Percentiles rank a stretch among this genome's conserved stretches.
phyloP scores from a whole-genome alignment of 2,113 vertebrate species.

The Archilochus colubris region DNA sequence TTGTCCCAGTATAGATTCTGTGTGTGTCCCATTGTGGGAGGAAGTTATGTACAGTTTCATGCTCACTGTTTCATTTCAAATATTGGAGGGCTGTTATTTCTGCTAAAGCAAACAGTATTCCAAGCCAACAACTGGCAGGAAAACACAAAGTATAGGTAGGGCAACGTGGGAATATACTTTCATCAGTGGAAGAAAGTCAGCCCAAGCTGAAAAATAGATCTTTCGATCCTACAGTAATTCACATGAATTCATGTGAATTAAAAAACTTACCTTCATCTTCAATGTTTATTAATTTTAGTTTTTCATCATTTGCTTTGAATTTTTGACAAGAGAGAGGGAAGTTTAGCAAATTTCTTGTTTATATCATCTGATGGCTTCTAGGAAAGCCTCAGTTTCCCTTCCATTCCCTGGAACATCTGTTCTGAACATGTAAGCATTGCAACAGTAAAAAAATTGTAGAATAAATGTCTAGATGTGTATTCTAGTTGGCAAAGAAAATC shows the following conservation, averaged over 20 bases:
- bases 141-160: neutral
- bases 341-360: neutral
- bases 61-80: neutral
- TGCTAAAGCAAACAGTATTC: neutral
- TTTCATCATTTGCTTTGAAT: neutral
- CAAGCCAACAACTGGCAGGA: neutral
- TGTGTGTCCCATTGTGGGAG: neutral
- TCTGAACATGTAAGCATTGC: neutral
- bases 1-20: neutral
- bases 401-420: neutral
- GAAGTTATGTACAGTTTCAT: neutral
- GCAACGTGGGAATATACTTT: neutral
- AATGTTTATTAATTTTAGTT: neutral
- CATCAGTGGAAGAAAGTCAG: neutral
- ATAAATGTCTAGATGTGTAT: neutral
- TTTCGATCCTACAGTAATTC: neutral
- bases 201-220: neutral
- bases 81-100: neutral
- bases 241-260: neutral
- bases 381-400: neutral
- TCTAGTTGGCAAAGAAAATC: neutral
- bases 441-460: neutral
- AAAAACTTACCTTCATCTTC: neutral
- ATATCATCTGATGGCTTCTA: neutral
- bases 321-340: neutral